A percentile compares a stretch with the other conserved stretches of the same genome.
phyloP scores from a whole-genome alignment of 2,797 vertebrate genomes.

The Sebastes oblongus region DNA sequence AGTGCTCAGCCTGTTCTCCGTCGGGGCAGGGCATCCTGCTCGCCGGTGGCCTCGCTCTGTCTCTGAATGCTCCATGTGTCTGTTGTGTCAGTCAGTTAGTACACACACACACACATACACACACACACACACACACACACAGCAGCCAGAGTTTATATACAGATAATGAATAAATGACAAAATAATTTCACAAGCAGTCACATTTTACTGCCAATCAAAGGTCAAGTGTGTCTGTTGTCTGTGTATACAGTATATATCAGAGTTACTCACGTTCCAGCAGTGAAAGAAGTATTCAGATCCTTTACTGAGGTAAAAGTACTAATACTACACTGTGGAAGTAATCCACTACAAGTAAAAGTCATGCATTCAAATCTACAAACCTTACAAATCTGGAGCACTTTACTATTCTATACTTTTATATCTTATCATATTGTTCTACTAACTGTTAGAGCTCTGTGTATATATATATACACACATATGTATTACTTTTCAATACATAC shows the following conservation, averaged over 20 bases:
- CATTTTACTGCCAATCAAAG: slow-evolving; percentile 7
- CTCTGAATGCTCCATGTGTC: slow-evolving; percentile 58
- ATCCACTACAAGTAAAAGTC: not conserved
- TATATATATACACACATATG: too few species aligned
- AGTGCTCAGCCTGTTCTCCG: slow-evolving; percentile 76
- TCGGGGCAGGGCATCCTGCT: slow-evolving; percentile 75
- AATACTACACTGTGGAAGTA: not conserved
- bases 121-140: not conserved
- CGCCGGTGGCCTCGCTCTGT: slow-evolving; percentile 39
- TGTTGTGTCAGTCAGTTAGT: slow-evolving; percentile 18
- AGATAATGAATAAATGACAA: not conserved
- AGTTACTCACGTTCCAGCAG: not conserved
- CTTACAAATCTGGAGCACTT: too few species aligned
- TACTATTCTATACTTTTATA: too few species aligned
- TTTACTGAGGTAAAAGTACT: not conserved
- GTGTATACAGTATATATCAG: not conserved
- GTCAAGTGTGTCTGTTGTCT: not conserved
- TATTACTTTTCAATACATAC: too few species aligned
- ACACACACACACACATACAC: slow-evolving; percentile 3
- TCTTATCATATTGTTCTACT: too few species aligned
- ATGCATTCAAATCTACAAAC: too few species aligned
- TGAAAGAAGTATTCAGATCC: not conserved
- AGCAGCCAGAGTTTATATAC: not conserved
- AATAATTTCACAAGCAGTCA: not conserved
- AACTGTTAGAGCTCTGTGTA: too few species aligned